These are phyloP conservation scores for Nymphalis polychloros DNA, from an alignment of 2,888 invertebrate genomes.

Conservation along the genomic window DNA sequence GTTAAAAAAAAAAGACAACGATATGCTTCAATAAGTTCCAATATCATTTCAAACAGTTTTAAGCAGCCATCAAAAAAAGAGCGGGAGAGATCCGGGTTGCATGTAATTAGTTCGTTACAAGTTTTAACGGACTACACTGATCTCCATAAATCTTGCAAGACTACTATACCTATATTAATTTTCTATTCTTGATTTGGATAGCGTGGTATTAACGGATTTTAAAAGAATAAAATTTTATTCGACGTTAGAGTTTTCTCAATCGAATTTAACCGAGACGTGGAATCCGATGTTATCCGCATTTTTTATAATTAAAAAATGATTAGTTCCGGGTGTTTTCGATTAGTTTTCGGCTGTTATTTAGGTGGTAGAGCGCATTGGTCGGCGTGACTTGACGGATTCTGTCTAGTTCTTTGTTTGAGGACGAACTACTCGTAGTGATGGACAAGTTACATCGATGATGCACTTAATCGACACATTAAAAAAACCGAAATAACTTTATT, in stretches of 20 bases:
- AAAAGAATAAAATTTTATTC: constrained; percentile 39
- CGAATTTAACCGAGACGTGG: constrained; percentile 46
- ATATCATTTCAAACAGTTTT: neutral
- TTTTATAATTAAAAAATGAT: constrained; percentile 75
- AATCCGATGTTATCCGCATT: constrained; percentile 62
- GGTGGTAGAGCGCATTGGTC: constrained; percentile 48
- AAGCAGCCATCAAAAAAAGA: constrained; percentile 17
- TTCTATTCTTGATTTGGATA: neutral
- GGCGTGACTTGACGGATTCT: constrained; percentile 77
- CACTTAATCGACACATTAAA: constrained; percentile 1
- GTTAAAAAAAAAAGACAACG: neutral
- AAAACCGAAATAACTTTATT: neutral
- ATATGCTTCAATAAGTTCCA: neutral
- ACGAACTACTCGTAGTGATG: constrained; percentile 48
- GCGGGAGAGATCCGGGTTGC: constrained; percentile 29
- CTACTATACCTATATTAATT: neutral
- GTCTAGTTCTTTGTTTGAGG: constrained; percentile 65
- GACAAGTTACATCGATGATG: constrained; percentile 25
- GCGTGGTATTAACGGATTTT: constrained; percentile 1
- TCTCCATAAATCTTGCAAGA: neutral
- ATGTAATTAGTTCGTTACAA: constrained; percentile 38
- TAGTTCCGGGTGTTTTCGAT: constrained; percentile 78
- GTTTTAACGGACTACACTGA: constrained; percentile 2
- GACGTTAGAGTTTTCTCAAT: constrained; percentile 13
- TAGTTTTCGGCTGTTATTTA: constrained; percentile 68